Evolutionary conservation across 2,888 invertebrate species (phyloP).

Genomic region (Lapara coniferarum): DNA sequence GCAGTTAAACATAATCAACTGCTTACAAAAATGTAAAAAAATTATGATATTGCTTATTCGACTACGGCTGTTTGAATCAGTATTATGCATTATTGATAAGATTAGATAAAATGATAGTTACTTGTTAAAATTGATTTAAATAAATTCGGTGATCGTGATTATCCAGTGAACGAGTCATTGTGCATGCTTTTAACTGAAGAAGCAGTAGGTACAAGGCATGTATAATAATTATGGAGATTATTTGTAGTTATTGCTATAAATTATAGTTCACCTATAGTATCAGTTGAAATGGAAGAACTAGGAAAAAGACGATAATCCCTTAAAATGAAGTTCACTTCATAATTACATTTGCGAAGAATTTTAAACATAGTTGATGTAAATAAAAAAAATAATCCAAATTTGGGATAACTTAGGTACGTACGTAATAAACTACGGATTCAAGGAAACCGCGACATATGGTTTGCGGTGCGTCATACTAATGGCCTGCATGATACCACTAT

Average conservation of each 20-base stretch:
- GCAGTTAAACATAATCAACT: neutral
- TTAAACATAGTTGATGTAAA: neutral
- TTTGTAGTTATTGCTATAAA: too few relatives aligned
- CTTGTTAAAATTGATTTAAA: too few relatives aligned
- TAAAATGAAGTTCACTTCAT: too few relatives aligned
- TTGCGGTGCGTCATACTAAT: conserved; percentile 64
- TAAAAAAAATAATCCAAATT: neutral
- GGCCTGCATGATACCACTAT: conserved; percentile 16
- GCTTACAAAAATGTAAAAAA: neutral
- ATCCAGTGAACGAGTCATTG: too few relatives aligned
- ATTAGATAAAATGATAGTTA: neutral
- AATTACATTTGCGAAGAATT: neutral
- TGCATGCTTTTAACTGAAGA: too few relatives aligned
- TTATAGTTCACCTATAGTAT: too few relatives aligned
- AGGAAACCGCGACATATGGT: conserved; percentile 78
- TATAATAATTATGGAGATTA: too few relatives aligned
- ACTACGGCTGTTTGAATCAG: neutral
- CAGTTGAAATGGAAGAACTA: too few relatives aligned
- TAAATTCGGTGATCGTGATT: too few relatives aligned
- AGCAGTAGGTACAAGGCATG: too few relatives aligned
- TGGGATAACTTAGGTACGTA: neutral
- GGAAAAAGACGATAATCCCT: too few relatives aligned
- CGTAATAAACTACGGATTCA: conserved; percentile 54
- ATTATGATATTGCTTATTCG: neutral
- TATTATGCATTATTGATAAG: neutral